These are phyloP conservation scores for Asteroscopus sphinx DNA, from an alignment of 2,888 invertebrate species.

Conservation along the genomic window DNA sequence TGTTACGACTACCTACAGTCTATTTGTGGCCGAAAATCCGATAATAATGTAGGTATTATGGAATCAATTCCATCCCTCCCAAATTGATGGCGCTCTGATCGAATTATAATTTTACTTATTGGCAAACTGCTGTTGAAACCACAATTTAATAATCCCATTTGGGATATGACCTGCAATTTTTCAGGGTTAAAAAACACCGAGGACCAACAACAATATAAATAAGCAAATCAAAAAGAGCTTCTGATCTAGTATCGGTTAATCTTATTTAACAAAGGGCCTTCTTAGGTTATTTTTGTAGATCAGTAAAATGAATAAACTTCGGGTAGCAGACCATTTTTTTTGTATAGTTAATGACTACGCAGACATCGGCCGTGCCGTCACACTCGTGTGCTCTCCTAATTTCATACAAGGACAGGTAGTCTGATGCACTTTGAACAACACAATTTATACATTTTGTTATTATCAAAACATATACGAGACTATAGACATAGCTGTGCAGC, in stretches of 20 bases:
- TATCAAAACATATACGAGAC: too few relatives aligned
- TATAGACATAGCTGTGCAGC: too few relatives aligned
- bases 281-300: constrained; percentile 18
- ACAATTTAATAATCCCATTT: neutral
- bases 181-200: too few relatives aligned
- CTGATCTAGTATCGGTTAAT: neutral
- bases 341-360: constrained; percentile 18
- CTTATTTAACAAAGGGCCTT: neutral
- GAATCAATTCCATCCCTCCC: neutral
- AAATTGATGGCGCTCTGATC: constrained; percentile 1
- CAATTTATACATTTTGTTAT: neutral
- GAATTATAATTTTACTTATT: constrained; percentile 3
- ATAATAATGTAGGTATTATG: constrained; percentile 25
- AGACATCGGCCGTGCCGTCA: constrained; percentile 1
- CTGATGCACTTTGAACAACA: neutral
- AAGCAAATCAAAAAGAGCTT: neutral
- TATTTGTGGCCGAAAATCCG: constrained; percentile 22
- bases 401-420: constrained; percentile 17
- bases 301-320: neutral
- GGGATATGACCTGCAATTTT: too few relatives aligned
- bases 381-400: constrained; percentile 9
- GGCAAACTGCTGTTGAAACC: constrained; percentile 2
- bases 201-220: neutral
- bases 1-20: neutral
- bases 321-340: constrained; percentile 11